These are phyloP conservation scores for Heterohyrax brucei DNA, from an alignment of 2,797 vertebrate genomes.

Conservation along the genomic window DNA sequence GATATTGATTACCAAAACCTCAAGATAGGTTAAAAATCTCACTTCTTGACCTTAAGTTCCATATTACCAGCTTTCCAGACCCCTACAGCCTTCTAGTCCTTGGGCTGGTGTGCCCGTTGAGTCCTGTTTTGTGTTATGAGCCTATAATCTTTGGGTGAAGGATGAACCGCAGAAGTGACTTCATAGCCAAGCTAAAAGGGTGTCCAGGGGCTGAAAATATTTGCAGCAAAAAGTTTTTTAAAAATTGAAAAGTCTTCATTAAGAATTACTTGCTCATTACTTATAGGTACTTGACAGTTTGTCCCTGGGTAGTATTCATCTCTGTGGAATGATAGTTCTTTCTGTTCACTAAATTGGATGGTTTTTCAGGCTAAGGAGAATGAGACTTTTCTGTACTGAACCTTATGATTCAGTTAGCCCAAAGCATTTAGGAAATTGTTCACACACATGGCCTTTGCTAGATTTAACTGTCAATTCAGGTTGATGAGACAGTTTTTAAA, in stretches of 20 bases:
- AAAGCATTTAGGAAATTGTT: background rate
- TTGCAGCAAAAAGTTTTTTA: background rate
- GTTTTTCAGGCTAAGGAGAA: slow-evolving; percentile 18
- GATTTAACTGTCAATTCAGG: background rate
- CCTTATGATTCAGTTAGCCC: background rate
- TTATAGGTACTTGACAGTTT: background rate
- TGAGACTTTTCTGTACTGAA: background rate
- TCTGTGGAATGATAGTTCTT: background rate
- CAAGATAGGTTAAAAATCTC: too few species aligned
- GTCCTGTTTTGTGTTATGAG: too few species aligned
- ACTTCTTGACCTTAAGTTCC: too few species aligned
- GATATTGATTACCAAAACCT: too few species aligned
- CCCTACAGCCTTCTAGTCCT: too few species aligned
- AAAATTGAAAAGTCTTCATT: background rate
- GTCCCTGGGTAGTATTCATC: background rate
- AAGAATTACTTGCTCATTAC: background rate
- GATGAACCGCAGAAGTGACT: too few species aligned
- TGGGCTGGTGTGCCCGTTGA: too few species aligned
- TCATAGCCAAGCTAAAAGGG: too few species aligned
- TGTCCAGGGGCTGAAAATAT: too few species aligned
- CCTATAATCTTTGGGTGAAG: too few species aligned
- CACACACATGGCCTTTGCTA: background rate
- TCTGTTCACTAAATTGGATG: background rate
- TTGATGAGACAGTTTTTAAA: slow-evolving; percentile 11
- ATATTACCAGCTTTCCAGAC: too few species aligned